Evolutionary conservation across 2,888 invertebrate species (phyloP).

Genomic region (Drosophila meridionalis): DNA sequence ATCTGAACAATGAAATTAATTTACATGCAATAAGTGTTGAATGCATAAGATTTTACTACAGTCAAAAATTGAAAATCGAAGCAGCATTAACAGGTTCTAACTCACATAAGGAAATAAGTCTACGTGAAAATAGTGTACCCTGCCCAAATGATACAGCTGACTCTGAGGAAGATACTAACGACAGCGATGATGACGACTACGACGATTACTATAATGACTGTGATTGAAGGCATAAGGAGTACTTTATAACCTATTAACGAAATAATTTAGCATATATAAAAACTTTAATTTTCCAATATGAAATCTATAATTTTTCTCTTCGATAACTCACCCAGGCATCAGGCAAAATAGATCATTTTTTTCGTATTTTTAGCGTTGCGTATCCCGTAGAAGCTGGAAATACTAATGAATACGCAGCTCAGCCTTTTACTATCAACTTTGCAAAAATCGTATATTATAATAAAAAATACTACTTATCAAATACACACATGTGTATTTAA

Average conservation of each 20-base stretch:
- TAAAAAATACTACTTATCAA: too few species aligned
- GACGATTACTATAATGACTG: neutral
- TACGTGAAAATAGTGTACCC: neutral
- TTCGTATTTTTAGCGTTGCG: too few species aligned
- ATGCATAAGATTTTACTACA: constrained; percentile 6
- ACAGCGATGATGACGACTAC: neutral
- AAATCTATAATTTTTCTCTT: too few species aligned
- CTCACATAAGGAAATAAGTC: neutral
- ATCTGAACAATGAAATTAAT: neutral
- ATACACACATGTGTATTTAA: too few species aligned
- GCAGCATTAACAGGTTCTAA: neutral
- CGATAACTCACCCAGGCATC: too few species aligned
- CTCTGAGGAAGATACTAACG: neutral
- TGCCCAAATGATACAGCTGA: neutral
- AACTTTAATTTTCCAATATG: too few species aligned
- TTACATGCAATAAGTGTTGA: neutral
- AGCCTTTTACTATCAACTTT: too few species aligned
- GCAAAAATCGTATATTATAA: too few species aligned
- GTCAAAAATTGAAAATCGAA: neutral
- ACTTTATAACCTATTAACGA: neutral
- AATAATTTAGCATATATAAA: neutral
- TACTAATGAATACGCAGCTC: too few species aligned
- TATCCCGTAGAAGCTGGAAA: too few species aligned
- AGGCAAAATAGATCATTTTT: too few species aligned
- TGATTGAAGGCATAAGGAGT: neutral